Percentiles rank a stretch among this genome's conserved stretches.
Evolutionary conservation across 2,888 invertebrate genomes (phyloP).

Genomic region (Chirona hameri): DNA sequence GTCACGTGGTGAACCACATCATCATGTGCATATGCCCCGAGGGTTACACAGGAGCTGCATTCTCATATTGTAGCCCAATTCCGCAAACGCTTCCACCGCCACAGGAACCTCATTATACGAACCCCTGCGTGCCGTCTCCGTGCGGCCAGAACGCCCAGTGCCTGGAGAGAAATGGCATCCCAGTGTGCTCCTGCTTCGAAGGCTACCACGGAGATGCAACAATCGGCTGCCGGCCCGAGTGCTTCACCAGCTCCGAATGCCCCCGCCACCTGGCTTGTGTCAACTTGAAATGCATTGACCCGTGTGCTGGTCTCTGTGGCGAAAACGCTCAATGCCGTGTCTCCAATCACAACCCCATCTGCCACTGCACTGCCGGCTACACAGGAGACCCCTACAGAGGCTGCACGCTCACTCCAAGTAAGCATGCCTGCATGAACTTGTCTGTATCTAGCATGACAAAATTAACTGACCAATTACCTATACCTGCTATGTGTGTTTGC

Average conservation of each 20-base stretch:
- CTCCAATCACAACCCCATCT: conserved; percentile 42
- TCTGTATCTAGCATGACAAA: not conserved
- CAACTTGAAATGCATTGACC: conserved; percentile 71
- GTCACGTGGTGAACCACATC: conserved; percentile 42
- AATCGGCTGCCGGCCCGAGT: conserved; percentile 79
- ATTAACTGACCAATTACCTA: too few relatives aligned
- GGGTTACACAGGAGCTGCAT: conserved; percentile 79
- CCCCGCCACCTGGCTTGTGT: conserved; percentile 71
- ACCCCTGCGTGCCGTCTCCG: conserved; percentile 71
- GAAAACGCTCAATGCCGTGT: conserved; percentile 43
- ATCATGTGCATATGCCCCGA: conserved; percentile 66
- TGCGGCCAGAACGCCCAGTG: conserved; percentile 81
- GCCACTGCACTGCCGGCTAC: conserved; percentile 43
- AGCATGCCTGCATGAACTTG: not conserved
- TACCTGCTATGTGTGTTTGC: not conserved
- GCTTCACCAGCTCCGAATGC: conserved; percentile 78
- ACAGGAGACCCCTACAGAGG: conserved; percentile 76
- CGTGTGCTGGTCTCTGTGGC: conserved; percentile 67
- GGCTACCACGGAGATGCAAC: conserved; percentile 32
- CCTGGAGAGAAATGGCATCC: conserved; percentile 69
- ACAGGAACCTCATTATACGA: conserved; percentile 43
- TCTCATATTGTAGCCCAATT: conserved; percentile 61
- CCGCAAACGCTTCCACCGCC: conserved; percentile 44
- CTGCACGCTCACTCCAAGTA: conserved; percentile 45
- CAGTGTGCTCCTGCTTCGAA: conserved; percentile 36